These are phyloP conservation scores for Formica aserva DNA, from an alignment of 2,888 invertebrate species.

Conservation along the genomic window DNA sequence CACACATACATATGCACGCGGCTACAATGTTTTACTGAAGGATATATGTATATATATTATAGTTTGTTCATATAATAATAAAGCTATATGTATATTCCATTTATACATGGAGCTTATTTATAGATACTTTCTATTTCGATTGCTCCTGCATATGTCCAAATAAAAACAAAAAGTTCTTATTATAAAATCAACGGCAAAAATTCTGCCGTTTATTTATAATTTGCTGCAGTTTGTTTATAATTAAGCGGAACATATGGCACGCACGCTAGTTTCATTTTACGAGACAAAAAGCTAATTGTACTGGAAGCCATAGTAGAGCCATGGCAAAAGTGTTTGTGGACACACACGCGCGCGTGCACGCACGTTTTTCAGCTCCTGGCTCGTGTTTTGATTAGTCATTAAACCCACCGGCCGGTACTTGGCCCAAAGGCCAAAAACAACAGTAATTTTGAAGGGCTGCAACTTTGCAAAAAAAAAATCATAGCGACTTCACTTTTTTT, in stretches of 20 bases:
- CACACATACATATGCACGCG: neutral
- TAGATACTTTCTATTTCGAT: neutral
- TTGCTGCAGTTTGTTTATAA: neutral
- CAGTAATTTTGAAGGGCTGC: too few species aligned
- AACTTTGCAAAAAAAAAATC: too few species aligned
- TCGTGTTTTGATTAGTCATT: too few species aligned
- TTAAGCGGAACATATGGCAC: neutral
- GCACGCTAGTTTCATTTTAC: neutral
- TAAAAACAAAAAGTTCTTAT: constrained; percentile 10
- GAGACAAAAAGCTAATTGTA: neutral
- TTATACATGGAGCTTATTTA: neutral
- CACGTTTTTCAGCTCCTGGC: too few species aligned
- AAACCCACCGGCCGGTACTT: too few species aligned
- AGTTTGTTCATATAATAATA: neutral
- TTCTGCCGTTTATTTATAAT: neutral
- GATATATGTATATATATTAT: neutral
- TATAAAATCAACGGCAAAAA: neutral
- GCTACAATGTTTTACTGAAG: neutral
- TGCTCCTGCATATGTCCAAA: neutral
- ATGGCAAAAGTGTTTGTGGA: too few species aligned
- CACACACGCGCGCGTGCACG: too few species aligned
- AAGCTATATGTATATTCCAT: neutral
- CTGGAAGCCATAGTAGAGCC: too few species aligned
- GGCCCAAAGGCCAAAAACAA: too few species aligned
- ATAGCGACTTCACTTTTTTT: too few species aligned